These are phyloP conservation scores for Colius striatus DNA, from an alignment of 2,113 vertebrate genomes.

Conservation along the genomic window DNA sequence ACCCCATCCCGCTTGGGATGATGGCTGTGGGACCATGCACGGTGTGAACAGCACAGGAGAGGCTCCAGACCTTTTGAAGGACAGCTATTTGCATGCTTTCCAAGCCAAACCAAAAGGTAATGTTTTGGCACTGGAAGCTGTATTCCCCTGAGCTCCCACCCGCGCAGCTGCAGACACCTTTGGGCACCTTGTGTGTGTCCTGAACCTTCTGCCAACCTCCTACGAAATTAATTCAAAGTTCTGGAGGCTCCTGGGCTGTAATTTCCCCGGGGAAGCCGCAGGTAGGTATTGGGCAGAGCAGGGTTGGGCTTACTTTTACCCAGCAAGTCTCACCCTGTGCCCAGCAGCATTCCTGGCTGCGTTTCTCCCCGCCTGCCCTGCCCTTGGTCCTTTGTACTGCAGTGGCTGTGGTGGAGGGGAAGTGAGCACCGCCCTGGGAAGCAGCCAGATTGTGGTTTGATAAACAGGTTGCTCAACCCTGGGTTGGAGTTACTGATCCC, in stretches of 20 bases:
- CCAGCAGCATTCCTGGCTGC: not conserved
- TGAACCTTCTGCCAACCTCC: not conserved
- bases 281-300: rapidly evolving
- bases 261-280: not conserved
- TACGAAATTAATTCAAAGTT: not conserved
- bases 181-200: not conserved
- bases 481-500: not conserved
- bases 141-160: not conserved
- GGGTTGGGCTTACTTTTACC: not conserved
- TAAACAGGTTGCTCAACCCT: conserved; percentile 39
- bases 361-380: not conserved
- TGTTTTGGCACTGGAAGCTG: not conserved
- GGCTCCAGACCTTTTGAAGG: not conserved
- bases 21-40: rapidly evolving
- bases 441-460: not conserved
- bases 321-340: not conserved
- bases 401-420: not conserved
- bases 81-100: not conserved
- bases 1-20: not conserved
- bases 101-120: not conserved
- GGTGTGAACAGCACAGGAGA: not conserved
- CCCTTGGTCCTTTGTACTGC: not conserved
- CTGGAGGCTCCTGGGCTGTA: not conserved
- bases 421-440: not conserved
- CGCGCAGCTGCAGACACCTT: not conserved